Base-by-base conservation (phyloP, 2,888 invertebrate species). In the Drosophila neotestacea region DNA sequence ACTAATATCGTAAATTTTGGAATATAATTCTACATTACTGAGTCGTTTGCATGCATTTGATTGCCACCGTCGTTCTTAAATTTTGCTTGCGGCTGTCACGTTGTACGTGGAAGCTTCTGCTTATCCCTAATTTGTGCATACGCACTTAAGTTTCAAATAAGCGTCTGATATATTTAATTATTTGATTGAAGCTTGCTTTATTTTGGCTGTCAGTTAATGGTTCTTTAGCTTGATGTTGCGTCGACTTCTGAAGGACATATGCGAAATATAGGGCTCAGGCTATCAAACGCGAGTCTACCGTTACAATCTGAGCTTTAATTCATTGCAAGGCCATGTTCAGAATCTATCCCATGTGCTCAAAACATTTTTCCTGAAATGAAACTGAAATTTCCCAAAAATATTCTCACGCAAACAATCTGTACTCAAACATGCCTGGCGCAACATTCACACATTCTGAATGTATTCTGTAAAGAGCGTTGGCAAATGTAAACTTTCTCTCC, bases 1-100 rank as follows among this genome's bases (percentile, higher is more conserved):
- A 84, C 74, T 89, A 81, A 80, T 75, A 87, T 81, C 73, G 58
- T 65, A 70, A 27, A 67, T 81, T 67, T 77, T 60, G 51, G 64
- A 50, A 72, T 78, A 71, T 72, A 71, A 87, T 81, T 89, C 62
- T 73, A 66, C 60, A 63, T 51, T 69, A 55, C 65, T 39, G 52
- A 55, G 55, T 30, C 47, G 48, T 59, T 89, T 56, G 89, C 84
- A 87, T 78, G 88, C 76, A 66, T 69, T 78, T 85, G 75, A 77
- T 88, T 77, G 69, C 64, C 10, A 47, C 50, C 30, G 38, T 67
- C 48, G 56, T 4, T 54, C 22, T 60, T 50, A 28, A 74, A 27
- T 38, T 74, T 59, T 2, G 75, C 82, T 78, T 68, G 67, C 38
- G 89, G 89, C 85, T 81, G 70, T 89, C 84, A 89, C 82, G 85